Evolutionary conservation across 2,113 vertebrate species (phyloP).

Genomic region (Cheirogaleus medius): DNA sequence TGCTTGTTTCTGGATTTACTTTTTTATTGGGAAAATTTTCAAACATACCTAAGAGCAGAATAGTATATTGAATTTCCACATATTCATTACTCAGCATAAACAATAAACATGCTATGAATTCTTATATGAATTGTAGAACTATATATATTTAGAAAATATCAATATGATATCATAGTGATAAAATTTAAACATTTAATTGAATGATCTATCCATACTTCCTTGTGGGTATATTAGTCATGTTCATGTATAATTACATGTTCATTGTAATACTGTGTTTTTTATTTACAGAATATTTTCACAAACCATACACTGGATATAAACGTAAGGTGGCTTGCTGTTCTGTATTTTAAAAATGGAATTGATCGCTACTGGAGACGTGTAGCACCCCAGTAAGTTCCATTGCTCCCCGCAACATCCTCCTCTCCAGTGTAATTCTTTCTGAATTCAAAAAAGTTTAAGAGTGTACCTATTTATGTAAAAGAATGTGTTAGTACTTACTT

Average conservation of each 20-base stretch:
- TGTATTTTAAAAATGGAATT: constrained; percentile 99
- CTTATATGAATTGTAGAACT: not conserved
- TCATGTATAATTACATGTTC: not conserved
- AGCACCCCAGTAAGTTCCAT: constrained; percentile 93
- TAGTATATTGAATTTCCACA: not conserved
- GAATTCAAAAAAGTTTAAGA: not conserved
- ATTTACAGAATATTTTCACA: constrained; percentile 94
- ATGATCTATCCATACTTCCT: not conserved
- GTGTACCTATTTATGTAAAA: not conserved
- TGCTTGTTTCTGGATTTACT: not conserved
- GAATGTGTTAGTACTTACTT: not conserved
- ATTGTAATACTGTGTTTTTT: constrained; percentile 55
- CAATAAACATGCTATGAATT: not conserved
- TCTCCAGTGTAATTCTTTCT: not conserved
- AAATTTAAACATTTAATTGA: not conserved
- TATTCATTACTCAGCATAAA: not conserved
- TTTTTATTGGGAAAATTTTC: constrained; percentile 41
- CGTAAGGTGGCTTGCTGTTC: constrained; percentile 96
- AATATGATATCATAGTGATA: constrained; percentile 19
- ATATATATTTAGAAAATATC: constrained; percentile 17
- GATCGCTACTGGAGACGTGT: constrained; percentile 98
- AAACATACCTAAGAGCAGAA: not conserved
- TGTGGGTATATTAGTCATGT: not conserved
- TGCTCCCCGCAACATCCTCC: not conserved
- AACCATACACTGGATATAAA: constrained; percentile 97